Conservation (phyloP, 2,888 invertebrate genomes). For the Dorcus parallelipipedus region DNA sequence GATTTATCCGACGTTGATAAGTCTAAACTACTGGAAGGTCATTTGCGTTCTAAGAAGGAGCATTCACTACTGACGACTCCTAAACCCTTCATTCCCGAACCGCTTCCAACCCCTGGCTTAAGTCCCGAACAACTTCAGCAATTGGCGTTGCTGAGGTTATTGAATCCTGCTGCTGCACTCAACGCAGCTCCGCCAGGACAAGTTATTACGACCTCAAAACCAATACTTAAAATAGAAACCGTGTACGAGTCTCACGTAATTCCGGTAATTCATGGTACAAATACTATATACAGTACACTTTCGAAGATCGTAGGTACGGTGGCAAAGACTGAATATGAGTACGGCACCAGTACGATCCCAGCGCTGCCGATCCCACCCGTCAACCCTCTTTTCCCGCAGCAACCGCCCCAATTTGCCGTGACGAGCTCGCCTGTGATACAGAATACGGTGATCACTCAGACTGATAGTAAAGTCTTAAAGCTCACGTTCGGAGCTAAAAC, state of each 20-base stretch:
- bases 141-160: constrained; percentile 66
- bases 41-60: constrained; percentile 52
- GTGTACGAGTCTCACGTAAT: constrained; percentile 80
- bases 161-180: constrained; percentile 66
- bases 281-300: constrained; percentile 73
- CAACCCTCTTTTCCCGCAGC: constrained; percentile 54
- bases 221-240: constrained; percentile 72
- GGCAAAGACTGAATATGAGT: constrained; percentile 75
- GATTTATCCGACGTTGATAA: constrained; percentile 69
- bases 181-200: constrained; percentile 56
- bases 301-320: constrained; percentile 71
- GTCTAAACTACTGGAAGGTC: constrained; percentile 54
- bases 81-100: constrained; percentile 32
- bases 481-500: constrained; percentile 90
- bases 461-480: constrained; percentile 78
- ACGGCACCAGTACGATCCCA: constrained; percentile 69
- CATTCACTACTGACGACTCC: constrained; percentile 32
- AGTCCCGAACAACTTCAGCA: constrained; percentile 73
- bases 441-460: constrained; percentile 74
- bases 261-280: constrained; percentile 72
- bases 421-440: constrained; percentile 79
- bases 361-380: constrained; percentile 46
- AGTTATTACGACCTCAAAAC: constrained; percentile 75
- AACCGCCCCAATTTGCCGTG: constrained; percentile 64
- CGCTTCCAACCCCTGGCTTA: constrained; percentile 53